These are phyloP conservation scores for Rhea pennata DNA, from an alignment of 2,113 vertebrate species.

Conservation along the genomic window DNA sequence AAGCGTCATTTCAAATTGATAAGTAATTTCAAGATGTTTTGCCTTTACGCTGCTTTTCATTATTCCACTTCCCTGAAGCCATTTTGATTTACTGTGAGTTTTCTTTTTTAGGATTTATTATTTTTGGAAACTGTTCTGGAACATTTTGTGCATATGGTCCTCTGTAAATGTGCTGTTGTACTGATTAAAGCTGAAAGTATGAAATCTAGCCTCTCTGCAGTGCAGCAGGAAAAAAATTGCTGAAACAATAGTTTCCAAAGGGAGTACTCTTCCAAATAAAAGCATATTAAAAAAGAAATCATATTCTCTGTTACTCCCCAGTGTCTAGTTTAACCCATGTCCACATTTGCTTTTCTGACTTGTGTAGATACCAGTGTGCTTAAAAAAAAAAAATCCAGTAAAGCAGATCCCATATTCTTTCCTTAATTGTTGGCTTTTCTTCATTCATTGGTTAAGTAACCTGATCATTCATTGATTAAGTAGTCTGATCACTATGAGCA, in stretches of 20 bases:
- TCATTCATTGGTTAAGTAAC: not conserved
- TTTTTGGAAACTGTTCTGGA: slow-evolving; percentile 77
- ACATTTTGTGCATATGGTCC: slow-evolving; percentile 70
- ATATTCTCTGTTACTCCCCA: not conserved
- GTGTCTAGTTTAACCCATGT: not conserved
- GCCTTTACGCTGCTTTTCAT: not conserved
- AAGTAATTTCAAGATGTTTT: not conserved
- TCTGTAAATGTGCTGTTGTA: slow-evolving; percentile 65
- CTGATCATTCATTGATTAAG: not conserved
- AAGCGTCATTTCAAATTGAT: not conserved
- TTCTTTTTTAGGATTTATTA: slow-evolving; percentile 70
- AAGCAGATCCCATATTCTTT: not conserved
- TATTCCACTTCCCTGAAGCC: slow-evolving; percentile 21
- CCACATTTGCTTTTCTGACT: not conserved
- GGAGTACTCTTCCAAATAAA: slow-evolving; percentile 24
- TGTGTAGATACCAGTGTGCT: not conserved
- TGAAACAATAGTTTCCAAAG: slow-evolving; percentile 44
- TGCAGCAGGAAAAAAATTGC: not conserved
- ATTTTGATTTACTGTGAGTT: slow-evolving; percentile 41
- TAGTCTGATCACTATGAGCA: not conserved
- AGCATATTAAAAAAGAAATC: not conserved
- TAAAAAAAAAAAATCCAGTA: not conserved
- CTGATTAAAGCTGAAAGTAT: slow-evolving; percentile 68
- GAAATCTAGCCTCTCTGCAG: slow-evolving; percentile 49
- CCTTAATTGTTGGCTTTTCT: not conserved